Evolutionary conservation across 2,888 invertebrate species (phyloP), one percentile per base, ranked within the genome.

Genomic region (Diplazon laetatorius): DNA sequence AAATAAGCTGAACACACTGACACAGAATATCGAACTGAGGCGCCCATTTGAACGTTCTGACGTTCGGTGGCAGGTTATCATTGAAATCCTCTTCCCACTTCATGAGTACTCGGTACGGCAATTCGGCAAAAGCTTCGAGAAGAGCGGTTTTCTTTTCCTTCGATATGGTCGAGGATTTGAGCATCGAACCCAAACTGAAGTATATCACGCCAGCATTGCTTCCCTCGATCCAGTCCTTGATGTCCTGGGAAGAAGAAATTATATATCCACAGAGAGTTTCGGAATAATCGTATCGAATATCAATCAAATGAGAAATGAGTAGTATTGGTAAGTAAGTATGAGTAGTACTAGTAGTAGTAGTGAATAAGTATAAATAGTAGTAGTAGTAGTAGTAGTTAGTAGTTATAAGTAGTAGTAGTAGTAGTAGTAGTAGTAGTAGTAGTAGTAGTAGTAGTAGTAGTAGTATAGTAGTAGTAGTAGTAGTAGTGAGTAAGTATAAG

Each of bases 141-240:
- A 94, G 92, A 65, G 91, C 90, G 80, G 89, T 92, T 8, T 60
- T 57, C 39, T 69, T 73, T 16, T 91, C 90, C 42, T 87, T 88
- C 0, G 93, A 92, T 79, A 93, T 92, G 0, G 92, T 92, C 86
- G 93, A 93, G 39, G 93, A 92, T 20, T 92, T 88, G 0, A 94
- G 90, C 92, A 93, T 93, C 5, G 93, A 93, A 9, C 94, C 94
- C 83, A 94, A 93, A 80, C 93, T 93, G 91, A 93, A 93, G 85
- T 93, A 93, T 72, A 94, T 92, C 22, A 93, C 91, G 6, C 91
- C 90, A 18, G 87, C 82, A 48, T 80, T 57, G 18, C 84, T 81
- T 22, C 82, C 82, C 39, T 85, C 79, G 62, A 89, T 81, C 81
- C 85, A 86, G 65, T 86, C 78, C 77, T 85, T 80, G 46, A 86